Conservation (phyloP, 37 sponge, comb jelly and placozoan species). For the Aplysina aerophoba region DNA sequence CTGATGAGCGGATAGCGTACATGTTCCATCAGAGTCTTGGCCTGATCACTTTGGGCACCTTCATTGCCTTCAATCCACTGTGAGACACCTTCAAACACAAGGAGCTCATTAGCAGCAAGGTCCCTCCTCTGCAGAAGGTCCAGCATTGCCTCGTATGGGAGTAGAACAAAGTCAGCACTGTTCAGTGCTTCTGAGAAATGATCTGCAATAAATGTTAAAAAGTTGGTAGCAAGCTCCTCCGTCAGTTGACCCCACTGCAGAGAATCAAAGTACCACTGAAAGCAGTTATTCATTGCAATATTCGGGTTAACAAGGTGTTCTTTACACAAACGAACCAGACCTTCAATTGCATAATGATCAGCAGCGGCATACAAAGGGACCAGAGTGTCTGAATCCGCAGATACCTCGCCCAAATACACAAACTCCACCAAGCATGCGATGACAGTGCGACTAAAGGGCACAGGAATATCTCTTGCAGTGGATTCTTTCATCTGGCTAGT, state of each 20-base stretch:
- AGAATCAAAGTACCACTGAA: slow-evolving; percentile 17
- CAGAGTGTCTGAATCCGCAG: not conserved
- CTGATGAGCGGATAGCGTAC: slow-evolving; percentile 7
- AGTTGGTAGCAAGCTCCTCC: slow-evolving; percentile 5
- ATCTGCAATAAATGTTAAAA: not conserved
- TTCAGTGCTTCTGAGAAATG: not conserved
- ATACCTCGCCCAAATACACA: not conserved
- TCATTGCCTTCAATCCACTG: not conserved
- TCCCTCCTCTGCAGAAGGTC: not conserved
- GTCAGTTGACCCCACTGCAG: slow-evolving; percentile 23
- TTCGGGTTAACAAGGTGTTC: not conserved
- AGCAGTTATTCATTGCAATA: not conserved
- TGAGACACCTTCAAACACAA: not conserved
- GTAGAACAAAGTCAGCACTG: not conserved
- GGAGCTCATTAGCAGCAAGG: not conserved
- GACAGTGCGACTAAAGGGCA: not conserved
- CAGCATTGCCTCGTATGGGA: slow-evolving; percentile 2
- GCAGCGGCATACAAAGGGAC: slow-evolving; percentile 18
- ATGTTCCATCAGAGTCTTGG: not conserved
- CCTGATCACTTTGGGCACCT: not conserved
- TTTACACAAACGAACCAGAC: not conserved
- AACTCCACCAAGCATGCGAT: not conserved
- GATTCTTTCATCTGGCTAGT: slow-evolving; percentile 6
- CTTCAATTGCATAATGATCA: not conserved
- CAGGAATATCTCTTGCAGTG: not conserved